Evolutionary conservation across 2,797 vertebrate genomes (phyloP).

Genomic region (Schizopygopsis malacanthus): DNA sequence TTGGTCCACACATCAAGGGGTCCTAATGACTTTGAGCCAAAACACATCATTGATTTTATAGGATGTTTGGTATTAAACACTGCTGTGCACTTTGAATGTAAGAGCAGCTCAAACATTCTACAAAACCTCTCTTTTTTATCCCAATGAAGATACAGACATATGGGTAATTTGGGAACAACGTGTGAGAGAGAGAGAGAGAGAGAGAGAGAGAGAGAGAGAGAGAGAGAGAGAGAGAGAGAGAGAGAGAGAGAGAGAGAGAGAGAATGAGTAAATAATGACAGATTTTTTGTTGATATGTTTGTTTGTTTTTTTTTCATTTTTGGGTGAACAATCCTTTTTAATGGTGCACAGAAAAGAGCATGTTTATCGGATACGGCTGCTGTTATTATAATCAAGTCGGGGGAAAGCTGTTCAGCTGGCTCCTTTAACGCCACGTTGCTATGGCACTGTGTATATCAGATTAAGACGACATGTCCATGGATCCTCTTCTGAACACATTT

Average conservation of each 20-base stretch:
- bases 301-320: background rate
- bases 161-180: background rate
- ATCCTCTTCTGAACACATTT: conserved; percentile 58
- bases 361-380: conserved; percentile 22
- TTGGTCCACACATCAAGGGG: background rate
- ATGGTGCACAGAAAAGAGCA: background rate
- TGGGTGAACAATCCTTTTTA: background rate
- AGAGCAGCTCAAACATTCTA: background rate
- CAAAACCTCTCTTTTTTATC: background rate
- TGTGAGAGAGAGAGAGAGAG: no score
- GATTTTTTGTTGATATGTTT: background rate
- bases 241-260: no score
- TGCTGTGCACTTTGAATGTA: background rate
- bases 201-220: no score
- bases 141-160: background rate
- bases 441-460: conserved; percentile 57
- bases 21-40: conserved; percentile 23
- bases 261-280: background rate
- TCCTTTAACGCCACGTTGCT: conserved; percentile 65
- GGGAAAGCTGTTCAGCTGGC: conserved; percentile 44
- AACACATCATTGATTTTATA: conserved; percentile 27
- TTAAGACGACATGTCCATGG: conserved; percentile 50
- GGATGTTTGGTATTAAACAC: background rate
- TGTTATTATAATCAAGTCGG: conserved; percentile 49
- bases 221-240: no score